Evolutionary conservation across 1,140 invertebrate species (phyloP).

Genomic region (Chlorops oryzae): DNA sequence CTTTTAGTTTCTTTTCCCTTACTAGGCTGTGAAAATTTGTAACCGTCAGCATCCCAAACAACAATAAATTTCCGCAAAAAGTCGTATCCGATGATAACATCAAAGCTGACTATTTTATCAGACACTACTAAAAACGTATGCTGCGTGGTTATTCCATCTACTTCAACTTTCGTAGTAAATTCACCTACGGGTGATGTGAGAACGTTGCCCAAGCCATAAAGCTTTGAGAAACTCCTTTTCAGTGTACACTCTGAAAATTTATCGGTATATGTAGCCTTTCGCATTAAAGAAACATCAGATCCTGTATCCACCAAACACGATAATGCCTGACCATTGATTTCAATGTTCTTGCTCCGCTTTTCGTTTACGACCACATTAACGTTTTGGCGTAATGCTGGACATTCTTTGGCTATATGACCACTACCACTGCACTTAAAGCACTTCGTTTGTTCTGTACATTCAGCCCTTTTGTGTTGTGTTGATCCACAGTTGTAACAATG

Average conservation of each 20-base stretch:
- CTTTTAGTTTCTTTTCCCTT: no score
- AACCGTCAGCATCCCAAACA: background rate
- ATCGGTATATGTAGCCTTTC: background rate
- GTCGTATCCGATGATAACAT: background rate
- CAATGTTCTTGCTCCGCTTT: background rate
- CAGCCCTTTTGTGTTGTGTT: background rate
- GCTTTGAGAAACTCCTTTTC: background rate
- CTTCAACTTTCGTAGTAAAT: background rate
- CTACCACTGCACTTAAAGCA: background rate
- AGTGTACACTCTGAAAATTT: background rate
- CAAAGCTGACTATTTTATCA: background rate
- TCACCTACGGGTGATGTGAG: background rate
- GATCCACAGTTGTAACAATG: constrained; percentile 3
- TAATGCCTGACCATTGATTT: background rate
- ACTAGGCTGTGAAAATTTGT: background rate
- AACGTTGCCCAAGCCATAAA: background rate
- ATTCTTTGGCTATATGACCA: background rate
- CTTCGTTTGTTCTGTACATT: background rate
- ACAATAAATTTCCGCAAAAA: background rate
- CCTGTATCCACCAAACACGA: background rate
- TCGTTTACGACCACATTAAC: background rate
- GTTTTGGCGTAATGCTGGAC: background rate
- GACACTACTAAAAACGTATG: background rate
- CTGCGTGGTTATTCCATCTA: background rate
- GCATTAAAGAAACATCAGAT: background rate